Evolutionary conservation across 2,797 vertebrate species (phyloP).

Genomic region (Dipus sagitta): DNA sequence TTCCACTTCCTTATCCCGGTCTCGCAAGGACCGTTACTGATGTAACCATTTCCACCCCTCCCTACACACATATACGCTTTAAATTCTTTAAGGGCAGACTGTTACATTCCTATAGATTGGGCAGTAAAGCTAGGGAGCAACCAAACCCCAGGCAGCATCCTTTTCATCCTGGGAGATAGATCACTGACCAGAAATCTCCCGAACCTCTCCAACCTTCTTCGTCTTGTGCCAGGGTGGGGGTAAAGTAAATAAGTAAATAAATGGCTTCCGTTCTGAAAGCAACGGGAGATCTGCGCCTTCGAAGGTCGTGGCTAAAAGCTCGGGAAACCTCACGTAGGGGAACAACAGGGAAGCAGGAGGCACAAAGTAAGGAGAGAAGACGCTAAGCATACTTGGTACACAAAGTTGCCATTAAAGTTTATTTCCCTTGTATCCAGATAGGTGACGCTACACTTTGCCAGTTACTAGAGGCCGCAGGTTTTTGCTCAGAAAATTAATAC

Average conservation of each 20-base stretch:
- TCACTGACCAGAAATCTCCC: not conserved
- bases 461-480: constrained; percentile 79
- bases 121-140: not conserved
- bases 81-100: constrained; percentile 26
- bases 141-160: not conserved
- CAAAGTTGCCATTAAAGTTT: constrained; percentile 88
- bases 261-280: not conserved
- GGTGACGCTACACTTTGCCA: constrained; percentile 86
- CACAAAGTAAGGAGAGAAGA: constrained; percentile 83
- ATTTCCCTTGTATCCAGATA: constrained; percentile 85
- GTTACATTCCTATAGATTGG: not conserved
- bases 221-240: rapidly evolving
- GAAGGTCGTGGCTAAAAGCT: not conserved
- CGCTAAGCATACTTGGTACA: constrained; percentile 71
- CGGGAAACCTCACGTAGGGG: constrained; percentile 32
- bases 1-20: constrained; percentile 39
- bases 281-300: not conserved
- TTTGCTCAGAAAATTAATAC: constrained; percentile 72
- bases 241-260: not conserved
- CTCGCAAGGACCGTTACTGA: constrained; percentile 29
- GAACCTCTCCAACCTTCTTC: not conserved
- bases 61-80: not conserved
- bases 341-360: constrained; percentile 56
- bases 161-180: not conserved
- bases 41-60: not conserved